Evolutionary conservation across 2,797 vertebrate genomes (phyloP).

Genomic region (Xiphorhynchus erythropygius): DNA sequence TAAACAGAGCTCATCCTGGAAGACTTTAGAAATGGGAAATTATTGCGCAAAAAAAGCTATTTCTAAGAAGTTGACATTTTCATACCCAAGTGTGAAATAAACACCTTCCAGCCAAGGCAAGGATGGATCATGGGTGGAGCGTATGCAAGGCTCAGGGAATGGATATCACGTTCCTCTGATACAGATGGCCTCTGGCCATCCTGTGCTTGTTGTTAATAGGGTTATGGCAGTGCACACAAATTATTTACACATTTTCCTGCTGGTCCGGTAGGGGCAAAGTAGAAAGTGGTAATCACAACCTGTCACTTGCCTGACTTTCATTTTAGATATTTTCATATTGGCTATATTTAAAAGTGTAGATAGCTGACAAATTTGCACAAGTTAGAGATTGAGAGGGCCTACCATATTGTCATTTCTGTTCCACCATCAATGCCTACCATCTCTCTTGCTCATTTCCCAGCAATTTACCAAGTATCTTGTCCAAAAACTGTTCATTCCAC

Average conservation of each 20-base stretch:
- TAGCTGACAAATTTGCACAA: neutral
- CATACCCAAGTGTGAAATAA: neutral
- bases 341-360: neutral
- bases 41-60: neutral
- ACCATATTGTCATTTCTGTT: neutral
- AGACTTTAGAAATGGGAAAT: neutral
- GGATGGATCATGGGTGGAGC: neutral
- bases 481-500: neutral
- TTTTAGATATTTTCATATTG: neutral
- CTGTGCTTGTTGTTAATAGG: neutral
- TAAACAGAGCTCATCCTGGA: neutral
- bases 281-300: neutral
- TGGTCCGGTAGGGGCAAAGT: neutral
- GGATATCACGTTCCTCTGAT: neutral
- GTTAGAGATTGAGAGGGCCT: neutral
- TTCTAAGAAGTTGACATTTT: neutral
- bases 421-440: neutral
- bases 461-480: neutral
- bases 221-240: neutral
- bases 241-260: neutral
- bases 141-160: neutral
- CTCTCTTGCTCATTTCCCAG: neutral
- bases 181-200: neutral
- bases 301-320: neutral
- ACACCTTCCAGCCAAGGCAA: neutral